phyloP scores from a whole-genome alignment of 2,113 vertebrate genomes.

The Climacteris rufus region DNA sequence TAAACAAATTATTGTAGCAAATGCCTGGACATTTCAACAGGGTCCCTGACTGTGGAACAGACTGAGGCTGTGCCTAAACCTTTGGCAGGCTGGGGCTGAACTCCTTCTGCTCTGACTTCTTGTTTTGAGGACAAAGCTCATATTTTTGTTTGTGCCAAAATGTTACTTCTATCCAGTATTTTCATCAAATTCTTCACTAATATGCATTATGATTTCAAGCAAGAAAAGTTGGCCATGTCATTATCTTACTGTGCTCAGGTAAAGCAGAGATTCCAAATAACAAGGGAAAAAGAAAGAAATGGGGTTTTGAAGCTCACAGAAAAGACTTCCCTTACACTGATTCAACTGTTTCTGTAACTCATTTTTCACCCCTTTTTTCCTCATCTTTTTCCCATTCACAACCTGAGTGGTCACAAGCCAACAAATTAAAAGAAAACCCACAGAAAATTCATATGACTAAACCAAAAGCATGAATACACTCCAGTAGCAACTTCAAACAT shows the following conservation, averaged over 20 bases:
- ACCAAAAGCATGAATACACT: not conserved
- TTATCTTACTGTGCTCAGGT: not conserved
- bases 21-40: not conserved
- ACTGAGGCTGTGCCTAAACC: not conserved
- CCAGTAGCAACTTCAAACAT: not conserved
- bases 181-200: not conserved
- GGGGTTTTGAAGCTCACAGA: not conserved
- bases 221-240: not conserved
- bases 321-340: not conserved
- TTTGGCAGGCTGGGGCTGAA: not conserved
- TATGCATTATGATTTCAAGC: not conserved
- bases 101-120: not conserved
- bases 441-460: not conserved
- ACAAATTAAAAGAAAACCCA: not conserved
- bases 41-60: not conserved
- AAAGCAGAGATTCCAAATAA: not conserved
- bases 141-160: not conserved
- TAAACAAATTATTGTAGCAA: not conserved
- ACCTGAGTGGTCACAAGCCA: not conserved
- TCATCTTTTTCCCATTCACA: not conserved
- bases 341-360: not conserved
- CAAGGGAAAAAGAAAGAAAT: not conserved
- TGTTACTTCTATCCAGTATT: not conserved
- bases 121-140: not conserved
- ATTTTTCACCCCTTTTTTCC: not conserved